Conservation (phyloP, 2,113 vertebrate species). For the Thalassoma bifasciatum region DNA sequence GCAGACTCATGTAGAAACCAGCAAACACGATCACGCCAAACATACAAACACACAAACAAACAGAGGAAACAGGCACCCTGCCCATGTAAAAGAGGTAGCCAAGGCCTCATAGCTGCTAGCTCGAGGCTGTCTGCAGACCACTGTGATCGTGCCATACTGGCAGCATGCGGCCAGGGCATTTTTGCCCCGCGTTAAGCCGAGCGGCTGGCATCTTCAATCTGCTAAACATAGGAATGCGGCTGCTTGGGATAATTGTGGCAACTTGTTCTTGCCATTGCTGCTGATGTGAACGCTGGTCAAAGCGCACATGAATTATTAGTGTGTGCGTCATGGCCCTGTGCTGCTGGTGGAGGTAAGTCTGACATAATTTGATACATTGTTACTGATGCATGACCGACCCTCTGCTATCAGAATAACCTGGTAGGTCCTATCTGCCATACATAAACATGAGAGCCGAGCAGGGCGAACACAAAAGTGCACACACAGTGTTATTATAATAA, state of each 20-base stretch:
- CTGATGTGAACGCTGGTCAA: slow-evolving; percentile 56
- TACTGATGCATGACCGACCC: slow-evolving; percentile 67
- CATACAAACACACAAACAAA: slow-evolving; percentile 54
- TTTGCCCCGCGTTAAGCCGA: slow-evolving; percentile 60
- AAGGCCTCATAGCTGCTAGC: slow-evolving; percentile 58
- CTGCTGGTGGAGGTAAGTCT: slow-evolving; percentile 61
- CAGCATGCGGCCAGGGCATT: slow-evolving; percentile 59
- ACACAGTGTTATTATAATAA: slow-evolving; percentile 39
- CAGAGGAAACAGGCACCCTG: slow-evolving; percentile 50
- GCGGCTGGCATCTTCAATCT: slow-evolving; percentile 68
- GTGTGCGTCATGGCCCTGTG: slow-evolving; percentile 30
- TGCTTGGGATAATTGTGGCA: slow-evolving; percentile 56
- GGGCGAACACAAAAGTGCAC: slow-evolving; percentile 32
- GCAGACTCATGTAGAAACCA: slow-evolving; percentile 29
- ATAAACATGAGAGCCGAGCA: slow-evolving; percentile 64
- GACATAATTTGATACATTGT: slow-evolving; percentile 71
- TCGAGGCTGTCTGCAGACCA: slow-evolving; percentile 62
- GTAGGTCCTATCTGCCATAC: slow-evolving; percentile 52
- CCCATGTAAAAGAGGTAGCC: slow-evolving; percentile 53
- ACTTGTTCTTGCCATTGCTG: slow-evolving; percentile 47
- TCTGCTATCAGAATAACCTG: slow-evolving; percentile 43
- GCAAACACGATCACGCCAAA: slow-evolving; percentile 49
- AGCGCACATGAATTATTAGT: slow-evolving; percentile 66
- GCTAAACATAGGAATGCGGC: slow-evolving; percentile 63
- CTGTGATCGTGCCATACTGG: slow-evolving; percentile 64